Conservation (phyloP, 2,888 invertebrate species). For the Elegia similella region DNA sequence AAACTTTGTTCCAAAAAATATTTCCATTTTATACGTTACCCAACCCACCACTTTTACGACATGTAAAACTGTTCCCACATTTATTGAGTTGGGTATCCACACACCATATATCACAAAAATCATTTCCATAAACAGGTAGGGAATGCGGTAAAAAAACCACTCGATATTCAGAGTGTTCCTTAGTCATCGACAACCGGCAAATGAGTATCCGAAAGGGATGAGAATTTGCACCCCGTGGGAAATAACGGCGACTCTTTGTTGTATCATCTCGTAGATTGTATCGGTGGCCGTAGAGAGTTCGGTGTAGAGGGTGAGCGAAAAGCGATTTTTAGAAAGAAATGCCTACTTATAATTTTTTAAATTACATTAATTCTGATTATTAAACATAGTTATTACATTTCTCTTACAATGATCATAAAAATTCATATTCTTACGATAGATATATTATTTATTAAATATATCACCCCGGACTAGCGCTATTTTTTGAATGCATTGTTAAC, state of each 20-base stretch:
- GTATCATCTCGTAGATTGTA: conserved; percentile 61
- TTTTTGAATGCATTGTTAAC: no score
- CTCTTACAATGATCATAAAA: no score
- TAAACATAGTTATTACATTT: no score
- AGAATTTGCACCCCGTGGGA: conserved; percentile 69
- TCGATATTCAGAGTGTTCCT: conserved; percentile 15
- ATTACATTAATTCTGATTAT: no score
- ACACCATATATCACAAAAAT: conserved; percentile 2
- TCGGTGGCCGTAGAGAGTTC: conserved; percentile 41
- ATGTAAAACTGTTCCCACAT: neutral
- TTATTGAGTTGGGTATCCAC: neutral
- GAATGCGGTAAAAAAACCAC: conserved; percentile 10
- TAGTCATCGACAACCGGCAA: conserved; percentile 19
- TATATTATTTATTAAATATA: no score
- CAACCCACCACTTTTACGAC: no score
- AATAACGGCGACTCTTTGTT: conserved; percentile 71
- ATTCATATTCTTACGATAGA: no score
- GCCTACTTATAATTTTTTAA: no score
- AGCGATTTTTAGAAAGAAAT: neutral
- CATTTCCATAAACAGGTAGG: conserved; percentile 1
- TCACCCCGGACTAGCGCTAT: no score
- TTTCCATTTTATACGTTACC: no score
- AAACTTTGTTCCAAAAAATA: no score
- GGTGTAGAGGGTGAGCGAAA: conserved; percentile 26
- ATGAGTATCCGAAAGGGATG: conserved; percentile 39